Percentiles rank a stretch among this genome's conserved stretches.
Evolutionary conservation across 2,888 invertebrate species (phyloP).

Genomic region (Nomada lathburiana): DNA sequence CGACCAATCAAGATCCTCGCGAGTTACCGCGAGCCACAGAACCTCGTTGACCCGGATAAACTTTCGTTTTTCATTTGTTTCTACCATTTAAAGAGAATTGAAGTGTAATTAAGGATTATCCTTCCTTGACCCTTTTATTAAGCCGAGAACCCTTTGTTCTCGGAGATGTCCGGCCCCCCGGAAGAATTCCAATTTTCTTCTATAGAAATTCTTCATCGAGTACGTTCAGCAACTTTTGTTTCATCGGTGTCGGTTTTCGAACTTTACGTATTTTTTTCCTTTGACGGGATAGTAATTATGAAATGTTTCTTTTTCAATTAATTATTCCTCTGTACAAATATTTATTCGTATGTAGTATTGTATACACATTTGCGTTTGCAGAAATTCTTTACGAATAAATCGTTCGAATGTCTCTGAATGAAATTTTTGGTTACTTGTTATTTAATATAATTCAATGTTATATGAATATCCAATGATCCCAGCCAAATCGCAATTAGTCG

Average conservation of each 20-base stretch:
- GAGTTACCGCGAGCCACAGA: conserved; percentile 1
- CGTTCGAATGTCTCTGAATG: too few relatives aligned
- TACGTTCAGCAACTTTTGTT: neutral
- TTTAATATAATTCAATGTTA: too few relatives aligned
- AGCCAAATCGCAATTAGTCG: too few relatives aligned
- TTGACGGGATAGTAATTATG: too few relatives aligned
- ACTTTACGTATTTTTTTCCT: neutral
- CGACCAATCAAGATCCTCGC: conserved; percentile 43
- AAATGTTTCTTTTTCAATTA: too few relatives aligned
- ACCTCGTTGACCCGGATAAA: conserved; percentile 35
- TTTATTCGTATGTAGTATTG: too few relatives aligned
- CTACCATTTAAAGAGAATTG: neutral
- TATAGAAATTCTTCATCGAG: neutral
- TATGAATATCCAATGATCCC: too few relatives aligned
- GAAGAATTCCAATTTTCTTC: neutral
- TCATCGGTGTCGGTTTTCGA: neutral
- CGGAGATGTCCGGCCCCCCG: neutral
- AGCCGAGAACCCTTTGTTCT: neutral
- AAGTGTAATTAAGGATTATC: conserved; percentile 38
- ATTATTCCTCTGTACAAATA: too few relatives aligned
- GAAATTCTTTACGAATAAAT: too few relatives aligned
- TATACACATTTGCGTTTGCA: too few relatives aligned
- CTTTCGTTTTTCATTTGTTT: conserved; percentile 38
- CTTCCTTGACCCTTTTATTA: neutral
- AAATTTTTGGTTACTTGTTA: too few relatives aligned